Conservation (phyloP, 1,140 invertebrate species). For the Kradibia gibbosae region DNA sequence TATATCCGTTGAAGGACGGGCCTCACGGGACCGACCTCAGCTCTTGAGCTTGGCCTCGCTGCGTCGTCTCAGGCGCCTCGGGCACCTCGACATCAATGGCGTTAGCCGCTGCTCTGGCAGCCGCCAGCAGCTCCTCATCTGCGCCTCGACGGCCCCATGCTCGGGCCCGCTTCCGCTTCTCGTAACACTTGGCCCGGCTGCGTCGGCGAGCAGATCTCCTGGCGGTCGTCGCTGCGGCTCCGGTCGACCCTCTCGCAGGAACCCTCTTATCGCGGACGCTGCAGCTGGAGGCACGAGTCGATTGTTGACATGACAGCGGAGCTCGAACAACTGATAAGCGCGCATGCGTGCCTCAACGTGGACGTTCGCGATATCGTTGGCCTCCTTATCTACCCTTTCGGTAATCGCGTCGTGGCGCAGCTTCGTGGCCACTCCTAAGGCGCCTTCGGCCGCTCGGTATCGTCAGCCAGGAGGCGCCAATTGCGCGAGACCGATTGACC, state of each 20-base stretch:
- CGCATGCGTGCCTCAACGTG: slow-evolving; percentile 30
- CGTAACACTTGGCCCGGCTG: background rate
- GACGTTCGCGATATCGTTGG: background rate
- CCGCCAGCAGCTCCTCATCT: slow-evolving; percentile 14
- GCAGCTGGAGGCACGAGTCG: slow-evolving; percentile 22
- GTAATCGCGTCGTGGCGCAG: background rate
- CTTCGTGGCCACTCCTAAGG: background rate
- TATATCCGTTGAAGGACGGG: too few relatives aligned
- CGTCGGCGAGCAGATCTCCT: too few relatives aligned
- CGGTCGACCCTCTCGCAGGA: too few relatives aligned
- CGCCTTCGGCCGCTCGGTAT: too few relatives aligned
- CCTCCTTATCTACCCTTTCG: background rate
- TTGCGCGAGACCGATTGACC: background rate
- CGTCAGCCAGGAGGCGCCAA: background rate
- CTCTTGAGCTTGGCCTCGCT: background rate
- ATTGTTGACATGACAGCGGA: slow-evolving; percentile 49
- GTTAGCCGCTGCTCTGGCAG: background rate
- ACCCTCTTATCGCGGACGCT: too few relatives aligned
- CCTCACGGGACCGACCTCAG: background rate
- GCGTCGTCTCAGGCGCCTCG: background rate
- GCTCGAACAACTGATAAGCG: background rate
- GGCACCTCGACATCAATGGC: slow-evolving; percentile 28
- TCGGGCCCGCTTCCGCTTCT: background rate
- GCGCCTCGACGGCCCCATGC: background rate
- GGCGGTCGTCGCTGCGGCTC: too few relatives aligned